These are phyloP conservation scores for Apantesis nais DNA, from an alignment of 2,888 invertebrate species.

Conservation along the genomic window DNA sequence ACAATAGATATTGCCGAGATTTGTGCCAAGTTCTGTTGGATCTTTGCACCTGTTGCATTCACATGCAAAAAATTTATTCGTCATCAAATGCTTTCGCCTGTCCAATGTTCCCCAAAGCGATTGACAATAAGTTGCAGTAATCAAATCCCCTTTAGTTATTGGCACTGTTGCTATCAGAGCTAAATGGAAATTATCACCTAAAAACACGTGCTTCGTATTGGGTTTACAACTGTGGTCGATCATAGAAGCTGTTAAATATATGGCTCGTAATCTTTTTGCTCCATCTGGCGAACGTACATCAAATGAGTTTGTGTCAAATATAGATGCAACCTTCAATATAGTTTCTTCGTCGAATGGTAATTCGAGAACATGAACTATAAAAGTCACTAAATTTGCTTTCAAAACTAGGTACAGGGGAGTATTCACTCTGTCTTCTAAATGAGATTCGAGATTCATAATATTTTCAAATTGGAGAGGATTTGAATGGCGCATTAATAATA, in stretches of 20 bases:
- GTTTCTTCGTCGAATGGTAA: conserved; percentile 85
- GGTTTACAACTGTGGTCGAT: conserved; percentile 90
- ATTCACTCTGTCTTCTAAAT: conserved; percentile 86
- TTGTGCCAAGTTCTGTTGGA: conserved; percentile 88
- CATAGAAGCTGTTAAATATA: conserved; percentile 89
- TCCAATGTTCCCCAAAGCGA: conserved; percentile 89
- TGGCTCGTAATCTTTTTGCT: conserved; percentile 83
- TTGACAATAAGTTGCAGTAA: conserved; percentile 90
- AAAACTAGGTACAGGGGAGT: conserved; percentile 87
- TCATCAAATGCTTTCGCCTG: conserved; percentile 86
- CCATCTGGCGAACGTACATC: conserved; percentile 86
- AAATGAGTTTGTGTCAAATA: conserved; percentile 90
- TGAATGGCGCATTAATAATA: conserved; percentile 85
- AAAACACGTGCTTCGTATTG: conserved; percentile 89
- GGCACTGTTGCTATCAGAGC: conserved; percentile 87
- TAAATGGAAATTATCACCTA: conserved; percentile 86
- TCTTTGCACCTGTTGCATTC: conserved; percentile 88
- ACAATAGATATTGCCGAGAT: conserved; percentile 88
- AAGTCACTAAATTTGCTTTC: conserved; percentile 87
- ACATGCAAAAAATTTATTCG: conserved; percentile 89
- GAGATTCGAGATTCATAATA: conserved; percentile 85
- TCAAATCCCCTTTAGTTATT: conserved; percentile 88
- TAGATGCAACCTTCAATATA: conserved; percentile 87
- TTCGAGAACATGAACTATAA: conserved; percentile 85
- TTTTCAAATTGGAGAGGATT: conserved; percentile 84